Evolutionary conservation across 2,888 invertebrate genomes (phyloP).

Genomic region (Megamerina dolium): DNA sequence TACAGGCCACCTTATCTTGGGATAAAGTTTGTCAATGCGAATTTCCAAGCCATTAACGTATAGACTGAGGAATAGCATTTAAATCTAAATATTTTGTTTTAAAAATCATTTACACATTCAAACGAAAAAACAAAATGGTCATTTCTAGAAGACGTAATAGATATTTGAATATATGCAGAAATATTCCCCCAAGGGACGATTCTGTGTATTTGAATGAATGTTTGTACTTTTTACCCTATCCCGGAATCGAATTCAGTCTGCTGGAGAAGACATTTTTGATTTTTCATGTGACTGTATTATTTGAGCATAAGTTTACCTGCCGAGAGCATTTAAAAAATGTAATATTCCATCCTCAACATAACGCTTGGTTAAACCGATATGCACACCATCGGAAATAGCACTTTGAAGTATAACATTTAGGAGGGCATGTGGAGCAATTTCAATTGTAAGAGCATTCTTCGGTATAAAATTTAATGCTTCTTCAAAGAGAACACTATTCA

Average conservation of each 20-base stretch:
- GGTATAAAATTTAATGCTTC: slow-evolving; percentile 60
- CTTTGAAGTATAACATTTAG: slow-evolving; percentile 62
- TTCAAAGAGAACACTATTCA: slow-evolving; percentile 56
- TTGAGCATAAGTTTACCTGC: slow-evolving; percentile 41
- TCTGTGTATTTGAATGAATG: too few species aligned
- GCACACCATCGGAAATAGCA: slow-evolving; percentile 53
- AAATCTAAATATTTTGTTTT: neutral
- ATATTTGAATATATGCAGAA: too few species aligned
- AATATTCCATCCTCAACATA: slow-evolving; percentile 51
- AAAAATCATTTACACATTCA: too few species aligned
- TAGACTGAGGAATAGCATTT: slow-evolving; percentile 53
- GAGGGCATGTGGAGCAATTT: slow-evolving; percentile 65
- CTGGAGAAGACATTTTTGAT: too few species aligned
- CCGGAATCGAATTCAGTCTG: too few species aligned
- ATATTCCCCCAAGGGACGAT: too few species aligned
- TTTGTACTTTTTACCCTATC: too few species aligned
- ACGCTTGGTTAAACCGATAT: slow-evolving; percentile 58
- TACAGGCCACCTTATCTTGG: slow-evolving; percentile 72
- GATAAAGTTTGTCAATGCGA: slow-evolving; percentile 69
- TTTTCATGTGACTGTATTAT: too few species aligned
- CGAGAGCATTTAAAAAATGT: slow-evolving; percentile 48
- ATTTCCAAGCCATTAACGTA: slow-evolving; percentile 73
- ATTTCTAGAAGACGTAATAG: too few species aligned
- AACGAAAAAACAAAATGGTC: too few species aligned
- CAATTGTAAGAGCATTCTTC: slow-evolving; percentile 58